Conservation (phyloP, 2,888 invertebrate genomes). For the Arctia plantaginis region DNA sequence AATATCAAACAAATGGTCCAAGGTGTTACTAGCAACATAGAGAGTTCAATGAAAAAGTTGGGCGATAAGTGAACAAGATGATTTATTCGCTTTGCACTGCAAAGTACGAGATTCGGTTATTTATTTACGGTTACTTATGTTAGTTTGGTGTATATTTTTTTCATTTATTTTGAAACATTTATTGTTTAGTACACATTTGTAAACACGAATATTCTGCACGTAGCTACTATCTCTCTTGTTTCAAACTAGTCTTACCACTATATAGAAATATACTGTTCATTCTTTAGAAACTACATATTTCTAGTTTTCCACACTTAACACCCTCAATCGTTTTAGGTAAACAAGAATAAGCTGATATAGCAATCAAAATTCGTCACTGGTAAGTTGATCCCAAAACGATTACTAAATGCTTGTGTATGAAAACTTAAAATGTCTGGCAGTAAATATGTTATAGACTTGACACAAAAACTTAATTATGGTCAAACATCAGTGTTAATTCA, state of each 20-base stretch:
- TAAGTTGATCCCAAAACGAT: slow-evolving; percentile 53
- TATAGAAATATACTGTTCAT: slow-evolving; percentile 24
- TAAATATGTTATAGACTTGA: slow-evolving; percentile 33
- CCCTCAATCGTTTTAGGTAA: slow-evolving; percentile 74
- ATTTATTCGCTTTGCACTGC: slow-evolving; percentile 41
- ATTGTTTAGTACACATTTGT: slow-evolving; percentile 3
- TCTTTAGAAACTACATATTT: slow-evolving; percentile 23
- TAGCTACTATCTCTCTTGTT: background rate
- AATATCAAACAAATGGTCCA: slow-evolving; percentile 68
- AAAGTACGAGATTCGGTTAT: slow-evolving; percentile 58
- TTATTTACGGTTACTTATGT: slow-evolving; percentile 30
- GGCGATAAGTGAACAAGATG: slow-evolving; percentile 47
- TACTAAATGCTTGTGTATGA: slow-evolving; percentile 12
- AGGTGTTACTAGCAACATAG: slow-evolving; percentile 67
- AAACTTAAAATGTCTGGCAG: slow-evolving; percentile 49
- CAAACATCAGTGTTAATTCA: background rate
- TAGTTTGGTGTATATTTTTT: slow-evolving; percentile 3
- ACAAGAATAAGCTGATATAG: slow-evolving; percentile 71
- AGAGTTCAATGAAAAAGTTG: slow-evolving; percentile 65
- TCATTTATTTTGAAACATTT: background rate
- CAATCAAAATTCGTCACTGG: slow-evolving; percentile 57
- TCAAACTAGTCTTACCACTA: slow-evolving; percentile 14
- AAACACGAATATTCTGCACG: background rate
- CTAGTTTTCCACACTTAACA: slow-evolving; percentile 33
- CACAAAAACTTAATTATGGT: background rate